Base-by-base conservation (phyloP, 2,888 invertebrate species). In the Epinotia brunnichana region DNA sequence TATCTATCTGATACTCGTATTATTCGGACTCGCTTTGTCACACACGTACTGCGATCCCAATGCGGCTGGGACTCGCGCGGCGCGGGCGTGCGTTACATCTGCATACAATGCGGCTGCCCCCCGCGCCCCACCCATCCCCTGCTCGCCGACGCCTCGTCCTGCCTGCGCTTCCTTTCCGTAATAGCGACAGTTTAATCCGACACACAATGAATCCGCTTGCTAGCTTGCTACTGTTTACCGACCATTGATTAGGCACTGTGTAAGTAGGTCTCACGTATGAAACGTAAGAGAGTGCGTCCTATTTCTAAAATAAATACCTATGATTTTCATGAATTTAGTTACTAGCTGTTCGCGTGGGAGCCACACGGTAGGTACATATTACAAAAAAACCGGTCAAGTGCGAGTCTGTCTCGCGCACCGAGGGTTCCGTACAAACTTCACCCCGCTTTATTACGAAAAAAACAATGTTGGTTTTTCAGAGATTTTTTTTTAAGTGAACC, bases 91-190 rank as follows among this genome's bases (percentile, higher is more conserved):
- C 77, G 77, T 76, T 82, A 75, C 80, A 84, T 85, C 82, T 82
- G 77, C 84, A 85, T 84, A 85, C 83, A 85, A 85, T 84, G 81
- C 48, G 48, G 48, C 77, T 79, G 74, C 56, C 72, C 74, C 67
- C 51, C 60, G 41, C 73, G 29, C 39, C 69, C 70, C 66, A 11
- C 66, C 70, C 66, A 11, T 62, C 53, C 70, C 59, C 56, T n/a
- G 21, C 54, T 24, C 41, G 53, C 29, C 41, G 4, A 48, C n/a
- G 48, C 48, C 7, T 48, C 19, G n/a, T 53, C 62, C 51, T 66
- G 64, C 68, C 54, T 68, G 51, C 69, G 64, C 66, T 74, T 64
- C 73, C 64, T 66, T 66, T 64, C 73, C 70, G 54, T 73, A 62
- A 69, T 73, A 69, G 57, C 66, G 60, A 66, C 66, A 63, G 62